These are phyloP conservation scores for Scaptodrosophila latifasciaeformis DNA, from an alignment of 2,888 invertebrate genomes.

Conservation along the genomic window DNA sequence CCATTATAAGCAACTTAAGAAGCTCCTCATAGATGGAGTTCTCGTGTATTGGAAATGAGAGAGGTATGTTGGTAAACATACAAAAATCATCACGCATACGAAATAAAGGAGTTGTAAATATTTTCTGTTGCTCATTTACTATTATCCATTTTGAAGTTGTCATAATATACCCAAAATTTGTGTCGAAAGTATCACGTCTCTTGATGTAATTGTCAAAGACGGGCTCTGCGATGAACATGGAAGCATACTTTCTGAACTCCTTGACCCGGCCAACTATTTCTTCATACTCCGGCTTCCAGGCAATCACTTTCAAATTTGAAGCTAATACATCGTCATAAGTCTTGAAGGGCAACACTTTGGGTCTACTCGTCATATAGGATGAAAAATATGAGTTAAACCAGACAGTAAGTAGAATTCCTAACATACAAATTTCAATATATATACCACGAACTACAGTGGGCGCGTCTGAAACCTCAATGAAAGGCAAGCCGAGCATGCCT, in stretches of 20 bases:
- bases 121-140: slow-evolving; percentile 60
- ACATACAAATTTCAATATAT: slow-evolving; percentile 62
- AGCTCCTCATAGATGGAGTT: slow-evolving; percentile 58
- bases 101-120: slow-evolving; percentile 61
- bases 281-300: slow-evolving; percentile 51
- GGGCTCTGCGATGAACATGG: slow-evolving; percentile 50
- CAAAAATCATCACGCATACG: slow-evolving; percentile 58
- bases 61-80: slow-evolving; percentile 54
- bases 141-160: slow-evolving; percentile 56
- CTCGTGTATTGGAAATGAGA: slow-evolving; percentile 62
- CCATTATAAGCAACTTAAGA: slow-evolving; percentile 50
- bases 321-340: slow-evolving; percentile 58
- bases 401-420: slow-evolving; percentile 66
- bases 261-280: slow-evolving; percentile 29
- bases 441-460: slow-evolving; percentile 52
- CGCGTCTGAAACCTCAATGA: slow-evolving; percentile 49
- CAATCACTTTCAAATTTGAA: slow-evolving; percentile 47
- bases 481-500: slow-evolving; percentile 65
- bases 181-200: slow-evolving; percentile 55
- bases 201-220: slow-evolving; percentile 42
- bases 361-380: slow-evolving; percentile 63
- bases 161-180: slow-evolving; percentile 55
- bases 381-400: slow-evolving; percentile 69
- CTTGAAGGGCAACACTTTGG: slow-evolving; percentile 45
- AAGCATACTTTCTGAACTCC: slow-evolving; percentile 44